Evolutionary conservation across 2,113 vertebrate species (phyloP).

Genomic region (Perca fluviatilis): DNA sequence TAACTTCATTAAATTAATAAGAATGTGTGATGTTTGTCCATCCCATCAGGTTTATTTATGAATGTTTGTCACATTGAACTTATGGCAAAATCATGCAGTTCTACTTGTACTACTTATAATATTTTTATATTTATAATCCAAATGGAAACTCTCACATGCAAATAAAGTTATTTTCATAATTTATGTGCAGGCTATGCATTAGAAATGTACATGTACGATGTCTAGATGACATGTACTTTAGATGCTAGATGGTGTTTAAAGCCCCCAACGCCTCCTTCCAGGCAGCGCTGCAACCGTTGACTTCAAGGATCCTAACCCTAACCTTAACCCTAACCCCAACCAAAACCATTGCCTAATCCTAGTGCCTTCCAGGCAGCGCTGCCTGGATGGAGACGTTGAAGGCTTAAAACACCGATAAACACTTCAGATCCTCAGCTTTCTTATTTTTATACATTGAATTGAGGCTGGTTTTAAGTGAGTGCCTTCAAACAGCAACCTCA

Average conservation of each 20-base stretch:
- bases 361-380: too few species aligned
- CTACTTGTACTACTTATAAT: neutral
- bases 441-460: neutral
- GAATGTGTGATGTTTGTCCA: conserved; percentile 29
- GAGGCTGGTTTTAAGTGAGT: neutral
- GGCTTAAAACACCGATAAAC: too few species aligned
- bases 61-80: neutral
- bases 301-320: too few species aligned
- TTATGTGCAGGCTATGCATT: neutral
- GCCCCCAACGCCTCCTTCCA: too few species aligned
- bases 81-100: neutral
- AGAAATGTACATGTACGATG: neutral
- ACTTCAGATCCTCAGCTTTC: neutral
- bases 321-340: too few species aligned
- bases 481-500: neutral
- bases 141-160: neutral
- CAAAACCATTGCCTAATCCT: too few species aligned
- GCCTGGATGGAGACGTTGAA: too few species aligned
- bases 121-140: neutral
- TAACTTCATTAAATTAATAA: conserved; percentile 54
- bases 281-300: too few species aligned
- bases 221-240: neutral
- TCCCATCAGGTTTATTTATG: neutral
- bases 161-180: neutral
- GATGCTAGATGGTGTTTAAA: too few species aligned